phyloP scores from a whole-genome alignment of 2,113 vertebrate species.

The Piaya cayana region DNA sequence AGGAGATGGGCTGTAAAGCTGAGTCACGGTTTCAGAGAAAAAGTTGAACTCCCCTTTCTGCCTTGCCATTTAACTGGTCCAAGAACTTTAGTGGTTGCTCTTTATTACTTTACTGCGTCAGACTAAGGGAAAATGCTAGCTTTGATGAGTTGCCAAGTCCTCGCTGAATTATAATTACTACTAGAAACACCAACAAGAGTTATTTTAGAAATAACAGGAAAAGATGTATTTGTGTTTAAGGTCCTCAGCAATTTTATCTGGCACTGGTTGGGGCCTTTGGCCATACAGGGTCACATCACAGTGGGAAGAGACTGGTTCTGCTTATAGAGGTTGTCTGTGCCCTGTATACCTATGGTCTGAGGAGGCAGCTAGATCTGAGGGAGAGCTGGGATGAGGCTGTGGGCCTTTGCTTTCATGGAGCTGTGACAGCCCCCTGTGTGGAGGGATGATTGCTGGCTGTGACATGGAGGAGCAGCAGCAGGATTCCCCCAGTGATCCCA shows the following conservation, averaged over 20 bases:
- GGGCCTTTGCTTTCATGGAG: background rate
- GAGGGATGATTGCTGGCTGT: background rate
- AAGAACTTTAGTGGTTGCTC: background rate
- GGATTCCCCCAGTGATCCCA: background rate
- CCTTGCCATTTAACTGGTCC: background rate
- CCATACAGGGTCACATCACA: background rate
- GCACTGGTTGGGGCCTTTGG: background rate
- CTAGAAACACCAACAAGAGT: constrained; percentile 5
- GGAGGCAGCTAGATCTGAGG: background rate
- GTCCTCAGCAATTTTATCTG: constrained; percentile 3
- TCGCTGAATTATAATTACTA: constrained; percentile 10
- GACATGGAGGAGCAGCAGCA: background rate
- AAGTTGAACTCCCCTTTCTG: background rate
- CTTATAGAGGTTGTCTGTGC: background rate
- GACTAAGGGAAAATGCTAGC: background rate
- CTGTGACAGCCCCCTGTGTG: background rate
- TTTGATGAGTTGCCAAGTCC: constrained; percentile 29
- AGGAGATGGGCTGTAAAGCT: background rate
- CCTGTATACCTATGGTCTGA: background rate
- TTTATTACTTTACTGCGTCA: constrained; percentile 25
- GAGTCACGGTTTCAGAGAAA: background rate
- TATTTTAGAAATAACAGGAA: background rate
- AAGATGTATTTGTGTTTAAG: background rate
- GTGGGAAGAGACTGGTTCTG: background rate
- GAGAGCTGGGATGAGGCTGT: background rate